These are phyloP conservation scores for Colletes latitarsis DNA, from an alignment of 1,140 invertebrate genomes.

Conservation along the genomic window DNA sequence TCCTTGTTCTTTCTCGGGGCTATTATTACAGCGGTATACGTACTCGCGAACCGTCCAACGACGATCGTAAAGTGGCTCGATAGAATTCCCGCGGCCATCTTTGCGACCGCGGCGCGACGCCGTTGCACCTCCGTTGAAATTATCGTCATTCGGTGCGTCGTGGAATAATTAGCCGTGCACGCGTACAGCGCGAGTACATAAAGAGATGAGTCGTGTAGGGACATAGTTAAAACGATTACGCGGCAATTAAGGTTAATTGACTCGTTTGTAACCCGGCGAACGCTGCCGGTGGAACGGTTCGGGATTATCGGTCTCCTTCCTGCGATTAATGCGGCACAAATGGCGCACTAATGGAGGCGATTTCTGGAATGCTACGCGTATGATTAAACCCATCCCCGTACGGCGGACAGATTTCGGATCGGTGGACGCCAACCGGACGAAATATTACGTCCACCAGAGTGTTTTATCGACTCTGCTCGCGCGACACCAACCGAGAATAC, in stretches of 20 bases:
- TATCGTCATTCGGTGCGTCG: slow-evolving; percentile 50
- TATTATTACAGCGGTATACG: not conserved
- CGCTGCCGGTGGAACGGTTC: slow-evolving; percentile 34
- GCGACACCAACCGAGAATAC: too few species aligned
- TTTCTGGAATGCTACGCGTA: slow-evolving; percentile 27
- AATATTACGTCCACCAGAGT: too few species aligned
- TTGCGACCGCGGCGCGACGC: slow-evolving; percentile 11
- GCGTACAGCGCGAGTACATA: slow-evolving; percentile 12
- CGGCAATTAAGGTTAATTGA: slow-evolving; percentile 64
- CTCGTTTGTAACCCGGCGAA: slow-evolving; percentile 60
- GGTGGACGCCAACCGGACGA: not conserved
- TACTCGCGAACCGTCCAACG: not conserved
- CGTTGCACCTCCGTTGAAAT: slow-evolving; percentile 35
- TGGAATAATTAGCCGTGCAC: slow-evolving; percentile 52
- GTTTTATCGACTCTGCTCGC: too few species aligned
- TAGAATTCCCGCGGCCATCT: slow-evolving; percentile 44
- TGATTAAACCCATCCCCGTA: slow-evolving; percentile 5
- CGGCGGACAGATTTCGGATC: not conserved
- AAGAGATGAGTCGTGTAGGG: slow-evolving; percentile 46
- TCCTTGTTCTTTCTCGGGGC: slow-evolving; percentile 4
- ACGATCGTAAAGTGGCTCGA: slow-evolving; percentile 40
- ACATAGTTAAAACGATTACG: slow-evolving; percentile 59
- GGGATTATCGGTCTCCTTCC: slow-evolving; percentile 46
- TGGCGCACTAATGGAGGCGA: not conserved
- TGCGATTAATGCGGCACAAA: slow-evolving; percentile 49